Conservation (phyloP, 2,113 vertebrate genomes). For the Coryphaenoides rupestris region DNA sequence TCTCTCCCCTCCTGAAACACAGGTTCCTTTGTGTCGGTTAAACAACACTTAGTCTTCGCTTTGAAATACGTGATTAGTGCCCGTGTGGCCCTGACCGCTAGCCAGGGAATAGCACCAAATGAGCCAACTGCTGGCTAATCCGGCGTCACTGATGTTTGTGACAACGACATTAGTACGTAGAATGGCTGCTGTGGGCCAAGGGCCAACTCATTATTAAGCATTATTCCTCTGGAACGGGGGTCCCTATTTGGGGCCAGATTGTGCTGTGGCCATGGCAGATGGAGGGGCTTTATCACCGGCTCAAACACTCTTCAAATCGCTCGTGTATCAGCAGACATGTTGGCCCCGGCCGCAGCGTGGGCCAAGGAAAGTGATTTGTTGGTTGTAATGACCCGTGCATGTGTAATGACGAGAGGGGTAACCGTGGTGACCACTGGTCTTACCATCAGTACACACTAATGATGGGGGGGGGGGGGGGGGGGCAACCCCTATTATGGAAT, state of each 20-base stretch:
- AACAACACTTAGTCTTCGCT: conserved; percentile 46
- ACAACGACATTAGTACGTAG: conserved; percentile 18
- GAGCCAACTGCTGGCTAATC: not conserved
- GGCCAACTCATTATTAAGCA: conserved; percentile 42
- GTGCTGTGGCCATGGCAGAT: conserved; percentile 49
- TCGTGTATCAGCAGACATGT: conserved; percentile 36
- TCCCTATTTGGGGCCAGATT: conserved; percentile 42
- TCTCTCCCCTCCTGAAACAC: conserved; percentile 33
- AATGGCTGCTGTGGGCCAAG: conserved; percentile 46
- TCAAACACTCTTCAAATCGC: conserved; percentile 46
- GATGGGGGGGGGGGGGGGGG: too few relatives aligned
- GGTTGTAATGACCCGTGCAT: conserved; percentile 6
- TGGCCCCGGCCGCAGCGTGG: conserved; percentile 20
- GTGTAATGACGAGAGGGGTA: not conserved
- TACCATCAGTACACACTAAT: too few relatives aligned
- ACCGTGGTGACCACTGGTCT: not conserved
- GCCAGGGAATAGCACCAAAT: conserved; percentile 32
- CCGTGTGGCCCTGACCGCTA: conserved; percentile 32
- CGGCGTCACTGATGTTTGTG: conserved; percentile 32
- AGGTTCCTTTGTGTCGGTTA: conserved; percentile 41
- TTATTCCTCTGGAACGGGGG: conserved; percentile 52
- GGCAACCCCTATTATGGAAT: too few relatives aligned
- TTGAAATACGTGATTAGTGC: conserved; percentile 41
- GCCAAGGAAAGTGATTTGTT: conserved; percentile 26
- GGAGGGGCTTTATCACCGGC: conserved; percentile 47